phyloP scores from a whole-genome alignment of 2,113 vertebrate genomes.

The Danionella cerebrum region DNA sequence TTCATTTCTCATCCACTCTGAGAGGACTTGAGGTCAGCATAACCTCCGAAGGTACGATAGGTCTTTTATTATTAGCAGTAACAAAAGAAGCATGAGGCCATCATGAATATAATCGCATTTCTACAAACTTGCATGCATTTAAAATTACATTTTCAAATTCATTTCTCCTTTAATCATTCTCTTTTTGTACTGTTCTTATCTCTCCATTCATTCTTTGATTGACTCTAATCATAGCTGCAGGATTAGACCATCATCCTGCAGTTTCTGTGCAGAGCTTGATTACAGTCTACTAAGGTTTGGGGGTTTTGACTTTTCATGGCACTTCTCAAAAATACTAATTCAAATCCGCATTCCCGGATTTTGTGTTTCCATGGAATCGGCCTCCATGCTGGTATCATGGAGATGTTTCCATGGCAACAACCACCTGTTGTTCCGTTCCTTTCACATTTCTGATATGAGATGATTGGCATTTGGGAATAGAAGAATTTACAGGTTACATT shows the following conservation, averaged over 20 bases:
- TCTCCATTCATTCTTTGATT: not conserved
- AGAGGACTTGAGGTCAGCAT: too few relatives aligned
- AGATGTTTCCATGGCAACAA: conserved; percentile 44
- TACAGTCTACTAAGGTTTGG: not conserved
- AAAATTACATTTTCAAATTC: not conserved
- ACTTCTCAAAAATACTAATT: not conserved
- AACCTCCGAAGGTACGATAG: too few relatives aligned
- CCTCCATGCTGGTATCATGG: conserved; percentile 46
- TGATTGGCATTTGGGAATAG: conserved; percentile 43
- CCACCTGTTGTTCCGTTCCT: conserved; percentile 63
- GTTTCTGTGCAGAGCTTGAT: not conserved
- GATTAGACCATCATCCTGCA: not conserved
- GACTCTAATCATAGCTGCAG: not conserved
- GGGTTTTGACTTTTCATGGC: not conserved
- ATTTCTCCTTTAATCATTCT: not conserved
- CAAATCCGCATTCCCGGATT: not conserved
- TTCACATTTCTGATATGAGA: conserved; percentile 51
- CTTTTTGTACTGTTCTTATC: not conserved
- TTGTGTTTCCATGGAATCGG: conserved; percentile 23
- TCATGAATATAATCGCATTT: not conserved
- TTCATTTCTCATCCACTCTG: too few relatives aligned
- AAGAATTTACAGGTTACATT: conserved; percentile 53
- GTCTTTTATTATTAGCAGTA: too few relatives aligned
- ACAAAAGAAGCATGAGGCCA: not conserved
- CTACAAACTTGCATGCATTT: not conserved